phyloP scores from a whole-genome alignment of 2,113 vertebrate genomes.

The Odocoileus hemionus region DNA sequence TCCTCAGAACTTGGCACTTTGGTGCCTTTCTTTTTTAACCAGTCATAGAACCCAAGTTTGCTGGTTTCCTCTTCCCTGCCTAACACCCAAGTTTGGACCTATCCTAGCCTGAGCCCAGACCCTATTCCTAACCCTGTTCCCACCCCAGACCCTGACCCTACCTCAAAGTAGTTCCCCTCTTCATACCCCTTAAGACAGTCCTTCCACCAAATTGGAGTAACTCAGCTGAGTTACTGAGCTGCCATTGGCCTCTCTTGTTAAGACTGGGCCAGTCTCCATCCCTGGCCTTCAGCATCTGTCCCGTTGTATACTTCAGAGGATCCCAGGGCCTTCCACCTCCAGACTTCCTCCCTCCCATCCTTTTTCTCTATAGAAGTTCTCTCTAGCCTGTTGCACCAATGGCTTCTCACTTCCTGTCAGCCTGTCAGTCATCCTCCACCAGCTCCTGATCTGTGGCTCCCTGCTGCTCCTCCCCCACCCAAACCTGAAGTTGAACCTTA shows the following conservation, averaged over 20 bases:
- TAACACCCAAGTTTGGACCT: neutral
- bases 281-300: neutral
- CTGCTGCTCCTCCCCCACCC: neutral
- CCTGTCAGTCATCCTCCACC: neutral
- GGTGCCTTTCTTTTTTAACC: neutral
- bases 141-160: neutral
- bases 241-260: neutral
- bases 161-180: neutral
- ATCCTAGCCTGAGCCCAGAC: neutral
- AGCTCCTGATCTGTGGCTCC: neutral
- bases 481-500: constrained; percentile 27
- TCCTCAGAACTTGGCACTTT: neutral
- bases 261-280: neutral
- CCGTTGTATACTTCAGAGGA: neutral
- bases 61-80: neutral
- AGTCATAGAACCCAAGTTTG: neutral
- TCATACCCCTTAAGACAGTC: neutral
- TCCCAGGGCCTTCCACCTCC: neutral
- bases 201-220: neutral
- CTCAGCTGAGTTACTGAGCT: neutral
- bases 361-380: neutral
- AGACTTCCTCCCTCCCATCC: neutral
- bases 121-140: neutral
- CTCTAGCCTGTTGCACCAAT: neutral
- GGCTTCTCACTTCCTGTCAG: constrained; percentile 1